phyloP scores from a whole-genome alignment of 2,888 invertebrate species.

The Coronaproctus castanopsis region DNA sequence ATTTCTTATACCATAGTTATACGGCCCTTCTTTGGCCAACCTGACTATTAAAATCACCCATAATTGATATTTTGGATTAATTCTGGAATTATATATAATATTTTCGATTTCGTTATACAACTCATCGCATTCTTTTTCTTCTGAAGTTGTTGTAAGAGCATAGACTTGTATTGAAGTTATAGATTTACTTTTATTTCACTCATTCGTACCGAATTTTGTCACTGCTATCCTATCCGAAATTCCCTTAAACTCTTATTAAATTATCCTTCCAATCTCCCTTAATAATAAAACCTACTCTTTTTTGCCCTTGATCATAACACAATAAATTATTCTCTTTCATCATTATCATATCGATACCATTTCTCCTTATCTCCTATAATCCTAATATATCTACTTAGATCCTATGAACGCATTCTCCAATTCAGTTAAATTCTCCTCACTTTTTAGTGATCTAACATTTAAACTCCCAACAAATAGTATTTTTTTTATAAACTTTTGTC shows the following conservation, averaged over 20 bases:
- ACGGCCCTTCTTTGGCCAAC: background rate
- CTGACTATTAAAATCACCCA: conserved; percentile 5
- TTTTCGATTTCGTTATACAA: background rate
- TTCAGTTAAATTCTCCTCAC: background rate
- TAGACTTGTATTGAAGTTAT: conserved; percentile 1
- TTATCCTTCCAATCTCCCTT: background rate
- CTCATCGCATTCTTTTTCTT: background rate
- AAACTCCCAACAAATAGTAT: background rate
- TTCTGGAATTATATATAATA: background rate
- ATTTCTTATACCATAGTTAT: conserved; percentile 1
- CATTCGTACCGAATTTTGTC: background rate
- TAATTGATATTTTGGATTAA: background rate
- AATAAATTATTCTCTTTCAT: background rate
- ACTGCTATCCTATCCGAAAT: conserved; percentile 3
- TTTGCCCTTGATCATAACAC: conserved; percentile 3
- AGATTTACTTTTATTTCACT: background rate
- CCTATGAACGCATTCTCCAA: conserved; percentile 23
- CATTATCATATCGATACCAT: background rate
- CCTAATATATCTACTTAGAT: conserved; percentile 26
- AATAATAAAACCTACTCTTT: conserved; percentile 5
- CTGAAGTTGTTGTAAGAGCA: background rate
- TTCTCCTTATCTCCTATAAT: conserved; percentile 1
- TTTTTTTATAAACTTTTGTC: background rate
- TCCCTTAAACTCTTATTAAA: background rate
- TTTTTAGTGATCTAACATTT: background rate